A percentile compares a stretch with the other conserved stretches of the same genome.
Conservation (phyloP, 2,113 vertebrate species). For the Callipepla squamata region DNA sequence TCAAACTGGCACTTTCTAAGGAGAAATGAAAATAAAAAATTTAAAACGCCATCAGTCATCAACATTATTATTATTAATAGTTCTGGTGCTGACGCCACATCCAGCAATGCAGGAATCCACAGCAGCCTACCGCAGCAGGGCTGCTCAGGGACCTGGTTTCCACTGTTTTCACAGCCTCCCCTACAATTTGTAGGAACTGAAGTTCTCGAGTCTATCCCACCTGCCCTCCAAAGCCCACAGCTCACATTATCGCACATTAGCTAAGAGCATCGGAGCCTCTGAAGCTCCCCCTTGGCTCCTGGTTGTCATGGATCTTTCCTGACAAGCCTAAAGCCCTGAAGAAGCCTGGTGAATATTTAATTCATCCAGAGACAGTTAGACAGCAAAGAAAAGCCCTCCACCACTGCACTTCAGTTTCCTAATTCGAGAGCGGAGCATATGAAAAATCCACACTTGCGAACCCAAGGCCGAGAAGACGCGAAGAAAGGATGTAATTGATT, state of each 20-base stretch:
- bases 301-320: not conserved
- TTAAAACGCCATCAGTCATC: not conserved
- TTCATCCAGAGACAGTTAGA: not conserved
- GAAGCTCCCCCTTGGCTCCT: not conserved
- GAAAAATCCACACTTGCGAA: not conserved
- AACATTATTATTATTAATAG: not conserved
- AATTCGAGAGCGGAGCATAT: not conserved
- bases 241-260: not conserved
- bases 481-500: not conserved
- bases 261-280: accelerated
- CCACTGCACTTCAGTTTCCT: not conserved
- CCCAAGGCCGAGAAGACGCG: not conserved
- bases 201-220: not conserved
- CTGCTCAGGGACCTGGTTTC: not conserved
- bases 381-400: not conserved
- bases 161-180: not conserved
- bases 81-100: not conserved
- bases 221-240: not conserved
- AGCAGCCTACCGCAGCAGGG: not conserved
- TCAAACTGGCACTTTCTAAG: not conserved
- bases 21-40: not conserved
- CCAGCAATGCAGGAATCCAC: not conserved
- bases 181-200: not conserved
- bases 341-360: not conserved
- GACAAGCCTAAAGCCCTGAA: not conserved